These are phyloP conservation scores for Peromyscus aztecus DNA, from an alignment of 2,797 vertebrate species.

Conservation along the genomic window DNA sequence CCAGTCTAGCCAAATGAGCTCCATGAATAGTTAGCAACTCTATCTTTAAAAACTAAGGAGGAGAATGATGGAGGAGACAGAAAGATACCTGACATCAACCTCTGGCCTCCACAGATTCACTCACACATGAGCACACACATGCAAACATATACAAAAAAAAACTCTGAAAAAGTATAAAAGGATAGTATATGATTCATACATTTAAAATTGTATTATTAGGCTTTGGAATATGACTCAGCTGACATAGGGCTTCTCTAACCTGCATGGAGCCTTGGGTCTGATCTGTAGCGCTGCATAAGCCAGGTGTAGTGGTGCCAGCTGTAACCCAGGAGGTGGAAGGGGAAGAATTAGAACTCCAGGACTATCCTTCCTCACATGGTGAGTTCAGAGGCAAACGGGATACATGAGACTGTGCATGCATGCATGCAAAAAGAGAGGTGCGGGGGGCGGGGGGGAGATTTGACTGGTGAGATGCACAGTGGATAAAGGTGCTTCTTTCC, in stretches of 20 bases:
- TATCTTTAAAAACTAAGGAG: not conserved
- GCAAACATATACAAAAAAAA: not conserved
- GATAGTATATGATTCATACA: not conserved
- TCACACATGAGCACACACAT: not conserved
- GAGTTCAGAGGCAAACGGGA: not conserved
- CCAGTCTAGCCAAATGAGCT: not conserved
- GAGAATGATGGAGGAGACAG: not conserved
- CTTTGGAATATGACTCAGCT: not conserved
- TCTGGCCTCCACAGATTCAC: not conserved
- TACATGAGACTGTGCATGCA: not conserved
- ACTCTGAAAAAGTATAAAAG: slow-evolving; percentile 40
- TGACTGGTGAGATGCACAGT: not conserved
- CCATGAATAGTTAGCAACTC: not conserved
- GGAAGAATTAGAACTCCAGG: not conserved
- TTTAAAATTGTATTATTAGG: slow-evolving; percentile 23
- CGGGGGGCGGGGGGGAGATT: not conserved
- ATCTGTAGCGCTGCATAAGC: not conserved
- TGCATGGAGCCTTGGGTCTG: not conserved
- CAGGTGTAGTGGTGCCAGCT: not conserved
- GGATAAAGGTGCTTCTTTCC: not conserved
- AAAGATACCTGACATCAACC: not conserved
- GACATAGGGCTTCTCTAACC: not conserved
- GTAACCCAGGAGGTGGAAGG: not conserved
- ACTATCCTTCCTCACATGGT: not conserved
- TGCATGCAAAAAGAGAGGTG: not conserved